These are phyloP conservation scores for Drosophila rellima DNA, from an alignment of 2,888 invertebrate genomes.

Conservation along the genomic window DNA sequence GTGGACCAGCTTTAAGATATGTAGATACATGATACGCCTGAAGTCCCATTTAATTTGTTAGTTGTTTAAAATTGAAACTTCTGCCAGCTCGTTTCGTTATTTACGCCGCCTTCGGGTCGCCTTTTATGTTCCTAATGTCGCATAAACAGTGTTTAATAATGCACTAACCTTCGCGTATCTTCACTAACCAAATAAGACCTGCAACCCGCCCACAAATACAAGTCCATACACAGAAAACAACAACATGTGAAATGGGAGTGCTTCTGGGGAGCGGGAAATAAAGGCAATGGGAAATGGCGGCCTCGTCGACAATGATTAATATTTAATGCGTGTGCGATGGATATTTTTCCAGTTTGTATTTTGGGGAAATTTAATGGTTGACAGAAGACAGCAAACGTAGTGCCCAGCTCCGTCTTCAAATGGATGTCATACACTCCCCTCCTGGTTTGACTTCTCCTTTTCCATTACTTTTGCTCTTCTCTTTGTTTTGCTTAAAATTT, in stretches of 20 bases:
- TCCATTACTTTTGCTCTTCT: background rate
- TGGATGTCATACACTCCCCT: background rate
- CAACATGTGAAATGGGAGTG: slow-evolving; percentile 5
- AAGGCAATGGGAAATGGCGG: slow-evolving; percentile 21
- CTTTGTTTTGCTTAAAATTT: slow-evolving; percentile 45
- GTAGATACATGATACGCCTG: slow-evolving; percentile 35
- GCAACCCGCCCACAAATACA: slow-evolving; percentile 21
- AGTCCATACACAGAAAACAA: background rate
- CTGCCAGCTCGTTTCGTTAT: slow-evolving; percentile 45
- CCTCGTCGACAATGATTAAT: slow-evolving; percentile 73
- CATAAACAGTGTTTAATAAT: slow-evolving; percentile 81
- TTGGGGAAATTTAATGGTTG: slow-evolving; percentile 78
- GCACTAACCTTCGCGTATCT: slow-evolving; percentile 69
- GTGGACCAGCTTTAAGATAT: slow-evolving; percentile 3
- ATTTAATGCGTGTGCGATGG: slow-evolving; percentile 75
- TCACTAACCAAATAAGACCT: slow-evolving; percentile 74
- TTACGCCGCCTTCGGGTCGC: slow-evolving; percentile 42
- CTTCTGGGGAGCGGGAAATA: background rate
- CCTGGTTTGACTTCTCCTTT: background rate
- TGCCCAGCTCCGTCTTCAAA: slow-evolving; percentile 3
- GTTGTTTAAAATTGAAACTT: slow-evolving; percentile 26
- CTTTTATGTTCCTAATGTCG: slow-evolving; percentile 82
- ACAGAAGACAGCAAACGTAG: slow-evolving; percentile 26
- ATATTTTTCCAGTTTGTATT: slow-evolving; percentile 69
- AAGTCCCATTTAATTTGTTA: slow-evolving; percentile 22